Percentiles rank a stretch among this genome's conserved stretches.
phyloP scores from a whole-genome alignment of 2,888 invertebrate genomes.

The Gymnosoma rotundatum region DNA sequence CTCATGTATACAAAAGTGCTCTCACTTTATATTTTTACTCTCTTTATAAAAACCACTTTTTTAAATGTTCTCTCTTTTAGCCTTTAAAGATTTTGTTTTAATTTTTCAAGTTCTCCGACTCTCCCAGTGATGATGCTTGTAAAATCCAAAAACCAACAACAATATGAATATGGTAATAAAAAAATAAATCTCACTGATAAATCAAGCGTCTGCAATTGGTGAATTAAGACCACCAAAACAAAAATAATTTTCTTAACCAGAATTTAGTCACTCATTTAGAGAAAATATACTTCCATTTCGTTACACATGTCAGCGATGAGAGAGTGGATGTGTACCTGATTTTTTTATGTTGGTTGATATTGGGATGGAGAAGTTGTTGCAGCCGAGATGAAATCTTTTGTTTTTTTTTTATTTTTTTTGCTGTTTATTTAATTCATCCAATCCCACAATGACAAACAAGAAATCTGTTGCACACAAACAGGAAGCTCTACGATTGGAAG shows the following conservation, averaged over 20 bases:
- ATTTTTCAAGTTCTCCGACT: background rate
- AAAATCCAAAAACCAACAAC: constrained; percentile 50
- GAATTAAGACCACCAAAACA: constrained; percentile 51
- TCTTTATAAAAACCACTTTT: background rate
- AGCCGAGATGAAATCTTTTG: constrained; percentile 59
- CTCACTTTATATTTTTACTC: background rate
- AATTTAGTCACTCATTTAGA: constrained; percentile 4
- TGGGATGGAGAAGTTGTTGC: constrained; percentile 51
- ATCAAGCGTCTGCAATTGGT: constrained; percentile 67
- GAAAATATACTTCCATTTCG: background rate
- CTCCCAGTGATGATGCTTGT: constrained; percentile 49
- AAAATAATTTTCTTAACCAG: constrained; percentile 3
- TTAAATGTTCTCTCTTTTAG: background rate
- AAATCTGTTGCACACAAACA: constrained; percentile 62
- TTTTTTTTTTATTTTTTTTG: constrained; percentile 12
- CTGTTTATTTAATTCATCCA: constrained; percentile 15
- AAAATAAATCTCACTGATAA: constrained; percentile 72
- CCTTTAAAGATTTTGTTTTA: background rate
- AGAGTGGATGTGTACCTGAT: constrained; percentile 2
- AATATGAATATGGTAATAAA: constrained; percentile 52
- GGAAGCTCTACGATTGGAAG: constrained; percentile 65
- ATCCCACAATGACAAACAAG: constrained; percentile 42
- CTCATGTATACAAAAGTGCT: constrained; percentile 47
- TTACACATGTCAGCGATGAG: constrained; percentile 22
- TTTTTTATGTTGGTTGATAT: background rate